These are phyloP conservation scores for Thereva nobilitata DNA, from an alignment of 2,888 invertebrate genomes.

Conservation along the genomic window DNA sequence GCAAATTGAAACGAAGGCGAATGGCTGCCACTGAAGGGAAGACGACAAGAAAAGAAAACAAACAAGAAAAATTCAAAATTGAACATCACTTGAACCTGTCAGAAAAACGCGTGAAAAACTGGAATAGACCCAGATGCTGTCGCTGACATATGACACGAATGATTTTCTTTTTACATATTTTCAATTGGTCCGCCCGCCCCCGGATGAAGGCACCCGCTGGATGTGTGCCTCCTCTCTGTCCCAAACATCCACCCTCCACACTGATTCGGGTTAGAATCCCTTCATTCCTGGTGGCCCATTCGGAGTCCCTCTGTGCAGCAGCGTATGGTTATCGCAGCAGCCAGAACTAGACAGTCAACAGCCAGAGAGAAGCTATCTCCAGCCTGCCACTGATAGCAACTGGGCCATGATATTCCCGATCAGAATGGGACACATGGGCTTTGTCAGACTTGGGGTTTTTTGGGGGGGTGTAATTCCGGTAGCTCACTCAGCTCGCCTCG, in stretches of 20 bases:
- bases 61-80: conserved; percentile 41
- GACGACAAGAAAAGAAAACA: conserved; percentile 20
- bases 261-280: background rate
- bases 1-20: conserved; percentile 2
- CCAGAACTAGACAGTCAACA: too few species aligned
- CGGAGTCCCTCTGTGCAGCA: too few species aligned
- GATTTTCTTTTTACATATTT: conserved; percentile 41
- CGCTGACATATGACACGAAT: conserved; percentile 42
- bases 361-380: too few species aligned
- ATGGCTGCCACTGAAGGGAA: conserved; percentile 18
- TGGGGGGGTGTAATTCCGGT: background rate
- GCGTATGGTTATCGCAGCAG: too few species aligned
- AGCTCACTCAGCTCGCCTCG: background rate
- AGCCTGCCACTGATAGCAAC: too few species aligned
- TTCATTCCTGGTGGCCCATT: background rate
- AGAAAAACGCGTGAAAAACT: conserved; percentile 42
- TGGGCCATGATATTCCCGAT: too few species aligned
- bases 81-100: conserved; percentile 42
- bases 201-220: background rate
- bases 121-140: conserved; percentile 41
- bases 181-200: conserved; percentile 23
- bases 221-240: background rate
- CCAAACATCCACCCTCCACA: background rate
- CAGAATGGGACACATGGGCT: conserved; percentile 8
- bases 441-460: conserved; percentile 17